Evolutionary conservation across 2,888 invertebrate species (phyloP), one percentile per base, ranked within the genome.

Genomic region (Melangyna quadrimaculata): DNA sequence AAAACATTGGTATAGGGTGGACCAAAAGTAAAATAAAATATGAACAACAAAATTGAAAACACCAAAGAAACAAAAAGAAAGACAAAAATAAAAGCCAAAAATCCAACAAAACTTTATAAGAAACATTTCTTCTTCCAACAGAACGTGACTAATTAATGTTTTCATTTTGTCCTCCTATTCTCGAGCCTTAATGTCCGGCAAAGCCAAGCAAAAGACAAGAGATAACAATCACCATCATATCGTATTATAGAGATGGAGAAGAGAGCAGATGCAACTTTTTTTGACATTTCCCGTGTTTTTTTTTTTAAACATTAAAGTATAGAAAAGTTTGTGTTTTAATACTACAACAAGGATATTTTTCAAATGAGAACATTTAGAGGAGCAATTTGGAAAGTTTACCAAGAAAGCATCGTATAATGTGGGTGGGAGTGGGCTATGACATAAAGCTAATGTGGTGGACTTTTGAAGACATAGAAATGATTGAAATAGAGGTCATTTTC

Each of bases 141-240:
- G 78, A 71, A 87, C 81, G 87, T 87, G 78, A 87, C 87, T 87
- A 82, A 87, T 87, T 87, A 87, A 78, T 81, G 77, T 86, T 77
- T 80, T 73, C 22, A 55, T 75, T 72, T 67, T 53, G 57, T 74
- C 53, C 63, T 65, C 51, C 67, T 24, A 69, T 65, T 35, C 40
- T 55, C 61, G 40, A 55, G 69, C 32, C 71, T 69, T 74, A 43
- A 45, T 61, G 43, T 71, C 67, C 29, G 19, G 17, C 57, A 69
- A 29, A 55, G 29, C 22, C 37, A 40, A 53, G 63, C 45, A 53
- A 32, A 48, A 77, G 27, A 63, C 19, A n/a, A 80, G 75, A 80
- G 75, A 80, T 80, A 43, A 69, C 61, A 53, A 75, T 75, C 53
- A 55, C 24, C 51, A 24, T 65, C 22, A 43, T 40, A 65, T 61